These are phyloP conservation scores for Anarrhichthys ocellatus DNA, from an alignment of 2,113 vertebrate species.

Conservation along the genomic window DNA sequence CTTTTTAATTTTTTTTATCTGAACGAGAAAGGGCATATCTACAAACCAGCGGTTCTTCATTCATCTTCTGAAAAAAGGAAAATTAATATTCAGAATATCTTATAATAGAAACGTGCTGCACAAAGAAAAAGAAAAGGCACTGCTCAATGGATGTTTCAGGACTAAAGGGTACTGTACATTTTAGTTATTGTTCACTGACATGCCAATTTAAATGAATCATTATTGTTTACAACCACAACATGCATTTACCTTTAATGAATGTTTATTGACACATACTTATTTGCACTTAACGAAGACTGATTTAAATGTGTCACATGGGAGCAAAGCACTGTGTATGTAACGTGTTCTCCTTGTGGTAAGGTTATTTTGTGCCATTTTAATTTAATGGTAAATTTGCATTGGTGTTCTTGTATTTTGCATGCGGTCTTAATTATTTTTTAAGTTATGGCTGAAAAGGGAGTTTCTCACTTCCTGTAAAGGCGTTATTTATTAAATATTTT, in stretches of 20 bases:
- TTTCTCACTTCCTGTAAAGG: neutral
- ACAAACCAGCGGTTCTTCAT: conserved; percentile 12
- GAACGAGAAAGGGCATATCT: neutral
- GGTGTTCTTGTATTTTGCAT: conserved; percentile 4
- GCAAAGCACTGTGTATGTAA: conserved; percentile 19
- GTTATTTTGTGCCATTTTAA: conserved; percentile 1
- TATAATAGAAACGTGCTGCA: neutral
- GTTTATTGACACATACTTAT: conserved; percentile 14
- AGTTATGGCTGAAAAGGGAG: neutral
- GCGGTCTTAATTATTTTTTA: conserved; percentile 23
- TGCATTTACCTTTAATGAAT: neutral
- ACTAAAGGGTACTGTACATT: conserved; percentile 17
- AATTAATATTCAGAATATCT: neutral
- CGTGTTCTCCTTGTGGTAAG: conserved; percentile 15
- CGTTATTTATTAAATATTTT: conserved; percentile 33
- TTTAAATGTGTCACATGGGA: conserved; percentile 35
- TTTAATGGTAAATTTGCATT: conserved; percentile 12
- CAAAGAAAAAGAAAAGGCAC: conserved; percentile 7
- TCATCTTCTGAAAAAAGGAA: neutral
- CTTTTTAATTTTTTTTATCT: conserved; percentile 21
- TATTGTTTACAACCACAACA: conserved; percentile 39
- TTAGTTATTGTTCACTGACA: neutral
- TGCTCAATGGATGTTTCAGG: conserved; percentile 3
- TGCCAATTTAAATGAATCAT: conserved; percentile 5
- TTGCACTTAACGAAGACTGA: conserved; percentile 35